These are phyloP conservation scores for Axea sp. DNA, from an alignment of 2,888 invertebrate species.

Conservation along the genomic window DNA sequence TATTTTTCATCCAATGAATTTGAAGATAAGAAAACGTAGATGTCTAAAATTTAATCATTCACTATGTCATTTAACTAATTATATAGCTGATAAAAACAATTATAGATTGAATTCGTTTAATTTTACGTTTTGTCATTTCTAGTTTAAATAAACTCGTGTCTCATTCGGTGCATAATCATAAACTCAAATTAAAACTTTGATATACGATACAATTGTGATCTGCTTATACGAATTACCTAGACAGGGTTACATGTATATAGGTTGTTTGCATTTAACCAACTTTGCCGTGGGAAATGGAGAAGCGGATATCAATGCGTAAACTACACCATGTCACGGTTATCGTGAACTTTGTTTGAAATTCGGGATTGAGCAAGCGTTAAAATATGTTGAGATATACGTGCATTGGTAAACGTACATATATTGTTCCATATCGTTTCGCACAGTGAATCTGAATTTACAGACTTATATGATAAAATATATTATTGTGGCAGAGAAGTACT, in stretches of 20 bases:
- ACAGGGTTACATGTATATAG: constrained; percentile 41
- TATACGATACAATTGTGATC: constrained; percentile 48
- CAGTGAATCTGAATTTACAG: constrained; percentile 58
- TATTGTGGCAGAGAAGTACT: constrained; percentile 33
- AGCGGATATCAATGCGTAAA: constrained; percentile 60
- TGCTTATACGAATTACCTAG: constrained; percentile 55
- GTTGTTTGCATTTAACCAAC: constrained; percentile 54
- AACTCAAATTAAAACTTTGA: constrained; percentile 49
- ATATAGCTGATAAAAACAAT: too few species aligned
- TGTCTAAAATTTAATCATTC: too few species aligned
- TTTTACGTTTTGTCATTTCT: not conserved
- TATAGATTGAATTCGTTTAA: not conserved
- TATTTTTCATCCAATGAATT: too few species aligned
- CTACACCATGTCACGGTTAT: constrained; percentile 60
- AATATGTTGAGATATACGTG: constrained; percentile 61
- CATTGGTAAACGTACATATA: constrained; percentile 51
- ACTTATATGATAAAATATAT: constrained; percentile 58
- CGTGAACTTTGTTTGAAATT: constrained; percentile 61
- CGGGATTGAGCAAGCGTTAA: constrained; percentile 59
- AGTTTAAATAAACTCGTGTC: constrained; percentile 22
- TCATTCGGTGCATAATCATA: constrained; percentile 23
- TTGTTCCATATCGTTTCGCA: constrained; percentile 57
- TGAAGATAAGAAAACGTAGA: too few species aligned
- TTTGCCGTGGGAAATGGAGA: constrained; percentile 59
- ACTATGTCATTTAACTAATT: too few species aligned